Base-by-base conservation (phyloP, 2,888 invertebrate genomes). In the Andrena haemorrhoa region DNA sequence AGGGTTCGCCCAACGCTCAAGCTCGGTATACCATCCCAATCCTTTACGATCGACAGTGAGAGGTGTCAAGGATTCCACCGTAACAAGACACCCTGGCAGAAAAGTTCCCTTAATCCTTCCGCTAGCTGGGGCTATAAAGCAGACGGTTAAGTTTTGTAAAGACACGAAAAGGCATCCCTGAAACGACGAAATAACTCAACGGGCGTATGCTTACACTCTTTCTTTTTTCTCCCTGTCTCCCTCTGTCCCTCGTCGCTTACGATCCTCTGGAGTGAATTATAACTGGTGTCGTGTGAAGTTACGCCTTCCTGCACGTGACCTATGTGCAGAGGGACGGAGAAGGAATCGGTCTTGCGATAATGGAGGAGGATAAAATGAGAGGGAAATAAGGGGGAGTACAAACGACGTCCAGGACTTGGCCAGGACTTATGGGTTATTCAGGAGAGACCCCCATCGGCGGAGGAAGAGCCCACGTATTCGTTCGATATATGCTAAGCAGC, bases 351-450 rank as follows among this genome's bases (percentile, higher is more conserved):
- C 68, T 65, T 12, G 73, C 26, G 47, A 56, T 47, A 63, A 74
- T 26, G 60, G 65, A 76, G 51, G 61, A 75, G 47, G 78, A 78
- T 10, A 63, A 75, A 77, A 66, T 1, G 53, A 49, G 71, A 66
- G 33, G 31, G 81, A 49, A 75, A 66, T n/a, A 68, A 51, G 72
- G 79, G 75, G 51, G 82, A 70, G 83, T 86, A 86, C 82, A 83
- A 85, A 85, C 84, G 84, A 82, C 79, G 85, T 75, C 64, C 89
- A 86, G 86, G 83, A 87, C 90, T 85, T 82, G 88, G 83, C 85
- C 85, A 89, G 89, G 87, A 90, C 90, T 91, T 92, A 92, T 92
- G 91, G 90, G 92, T 92, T 93, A 93, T 93, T 92, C 92, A 93
- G 82, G 79, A 88, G 90, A 90, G 90, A 84, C 83, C 83, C 84